phyloP scores from a whole-genome alignment of 2,888 invertebrate species.

The Xanthia togata region DNA sequence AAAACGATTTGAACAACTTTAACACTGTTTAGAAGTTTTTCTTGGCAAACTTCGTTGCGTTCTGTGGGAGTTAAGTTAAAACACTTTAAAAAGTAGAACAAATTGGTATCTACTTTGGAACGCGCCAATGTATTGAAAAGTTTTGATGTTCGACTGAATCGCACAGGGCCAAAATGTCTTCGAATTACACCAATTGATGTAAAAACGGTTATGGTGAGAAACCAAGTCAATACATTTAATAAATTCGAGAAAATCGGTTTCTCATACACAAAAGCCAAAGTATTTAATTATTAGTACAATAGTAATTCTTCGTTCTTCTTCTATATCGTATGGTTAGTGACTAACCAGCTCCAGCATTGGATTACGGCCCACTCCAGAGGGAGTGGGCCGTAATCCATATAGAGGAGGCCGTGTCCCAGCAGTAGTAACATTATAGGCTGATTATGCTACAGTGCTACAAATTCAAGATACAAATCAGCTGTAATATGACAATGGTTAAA shows the following conservation, averaged over 20 bases:
- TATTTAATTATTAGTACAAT: neutral
- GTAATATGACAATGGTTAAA: neutral
- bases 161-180: neutral
- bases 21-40: constrained; percentile 29
- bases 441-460: neutral
- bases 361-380: too few species aligned
- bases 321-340: too few species aligned
- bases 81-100: constrained; percentile 18
- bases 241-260: neutral
- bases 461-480: neutral
- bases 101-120: constrained; percentile 33
- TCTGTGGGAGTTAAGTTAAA: constrained; percentile 9
- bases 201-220: neutral
- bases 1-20: constrained; percentile 31
- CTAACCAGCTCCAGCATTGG: too few species aligned
- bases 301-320: neutral
- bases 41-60: constrained; percentile 4
- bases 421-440: too few species aligned
- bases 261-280: neutral
- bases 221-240: neutral
- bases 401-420: too few species aligned
- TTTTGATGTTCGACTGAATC: neutral
- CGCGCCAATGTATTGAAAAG: neutral
- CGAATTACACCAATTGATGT: neutral
- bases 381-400: too few species aligned